Percentiles rank a stretch among this genome's conserved stretches.
Conservation (phyloP, 35 echinoderm and acorn worm genomes). For the Holothuria glaberrima region DNA sequence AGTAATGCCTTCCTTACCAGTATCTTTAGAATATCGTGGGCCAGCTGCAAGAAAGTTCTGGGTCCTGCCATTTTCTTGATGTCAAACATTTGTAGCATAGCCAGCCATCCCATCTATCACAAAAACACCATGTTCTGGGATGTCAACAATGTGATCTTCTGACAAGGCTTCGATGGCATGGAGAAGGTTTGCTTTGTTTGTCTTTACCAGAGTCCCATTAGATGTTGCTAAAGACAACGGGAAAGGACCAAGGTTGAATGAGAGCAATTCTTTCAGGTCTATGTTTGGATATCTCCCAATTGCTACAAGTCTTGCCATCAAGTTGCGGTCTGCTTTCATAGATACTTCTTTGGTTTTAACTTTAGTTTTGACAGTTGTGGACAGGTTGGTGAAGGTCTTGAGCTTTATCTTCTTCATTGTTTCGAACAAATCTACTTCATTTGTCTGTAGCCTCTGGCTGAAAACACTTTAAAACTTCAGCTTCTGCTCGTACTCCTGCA, state of each 20-base stretch:
- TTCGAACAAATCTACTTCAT: conserved; percentile 43
- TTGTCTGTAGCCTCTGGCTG: conserved; percentile 30
- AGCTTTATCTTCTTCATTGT: conserved; percentile 60
- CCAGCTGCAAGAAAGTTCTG: conserved; percentile 35
- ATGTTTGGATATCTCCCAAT: conserved; percentile 51
- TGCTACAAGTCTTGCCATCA: conserved; percentile 64
- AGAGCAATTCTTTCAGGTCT: conserved; percentile 43
- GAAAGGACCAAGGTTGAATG: conserved; percentile 44
- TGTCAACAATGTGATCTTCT: conserved; percentile 36
- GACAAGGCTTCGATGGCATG: conserved; percentile 38
- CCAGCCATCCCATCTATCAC: conserved; percentile 64
- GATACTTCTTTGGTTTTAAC: conserved; percentile 48
- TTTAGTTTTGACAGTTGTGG: conserved; percentile 49
- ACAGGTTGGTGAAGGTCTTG: conserved; percentile 64
- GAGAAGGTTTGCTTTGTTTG: conserved; percentile 63
- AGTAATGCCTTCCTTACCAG: conserved; percentile 33
- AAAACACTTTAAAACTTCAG: conserved; percentile 19
- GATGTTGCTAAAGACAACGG: conserved; percentile 40
- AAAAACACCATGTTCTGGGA: conserved; percentile 43
- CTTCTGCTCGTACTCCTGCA: conserved; percentile 48
- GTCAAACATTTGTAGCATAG: conserved; percentile 47
- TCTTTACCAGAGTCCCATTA: conserved; percentile 42
- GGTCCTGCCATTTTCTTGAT: conserved; percentile 35
- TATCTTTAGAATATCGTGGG: conserved; percentile 20
- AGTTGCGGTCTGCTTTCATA: conserved; percentile 56